Conservation (phyloP, 1,140 invertebrate species). For the Adoxophyes honmai region DNA sequence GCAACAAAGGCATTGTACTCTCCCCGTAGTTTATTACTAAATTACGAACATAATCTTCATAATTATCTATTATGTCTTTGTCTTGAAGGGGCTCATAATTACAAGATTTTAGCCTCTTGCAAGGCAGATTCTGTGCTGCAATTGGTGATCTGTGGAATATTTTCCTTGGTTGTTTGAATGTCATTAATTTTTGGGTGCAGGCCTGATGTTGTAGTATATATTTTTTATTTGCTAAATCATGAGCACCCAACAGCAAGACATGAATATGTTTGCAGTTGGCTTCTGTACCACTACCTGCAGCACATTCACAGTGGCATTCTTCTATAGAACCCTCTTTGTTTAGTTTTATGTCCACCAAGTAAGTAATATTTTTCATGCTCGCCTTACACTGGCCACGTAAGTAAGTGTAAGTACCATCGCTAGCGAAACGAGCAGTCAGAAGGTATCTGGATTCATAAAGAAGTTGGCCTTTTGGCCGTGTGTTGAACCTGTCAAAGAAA, state of each 20-base stretch:
- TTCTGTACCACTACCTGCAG: slow-evolving; percentile 19
- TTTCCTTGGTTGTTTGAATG: not conserved
- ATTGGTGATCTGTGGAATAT: not conserved
- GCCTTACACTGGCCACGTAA: not conserved
- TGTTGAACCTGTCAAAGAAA: no score
- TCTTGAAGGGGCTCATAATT: not conserved
- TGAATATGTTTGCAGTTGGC: slow-evolving; percentile 22
- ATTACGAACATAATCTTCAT: not conserved
- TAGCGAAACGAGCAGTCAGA: not conserved
- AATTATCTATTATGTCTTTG: not conserved
- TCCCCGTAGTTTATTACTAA: not conserved
- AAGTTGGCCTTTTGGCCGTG: no score
- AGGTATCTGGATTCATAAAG: not conserved
- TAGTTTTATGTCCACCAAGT: not conserved
- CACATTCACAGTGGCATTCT: not conserved
- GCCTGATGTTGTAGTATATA: not conserved
- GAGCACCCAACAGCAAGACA: not conserved
- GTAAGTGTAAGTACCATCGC: not conserved
- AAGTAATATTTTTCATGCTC: not conserved
- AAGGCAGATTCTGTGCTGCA: not conserved
- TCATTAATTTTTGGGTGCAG: not conserved
- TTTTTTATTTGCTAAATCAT: not conserved
- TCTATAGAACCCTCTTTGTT: not conserved
- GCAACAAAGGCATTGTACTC: not conserved
- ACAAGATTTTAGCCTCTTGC: not conserved